Evolutionary conservation across 2,888 invertebrate species (phyloP).

Genomic region (Tetranychus piercei): DNA sequence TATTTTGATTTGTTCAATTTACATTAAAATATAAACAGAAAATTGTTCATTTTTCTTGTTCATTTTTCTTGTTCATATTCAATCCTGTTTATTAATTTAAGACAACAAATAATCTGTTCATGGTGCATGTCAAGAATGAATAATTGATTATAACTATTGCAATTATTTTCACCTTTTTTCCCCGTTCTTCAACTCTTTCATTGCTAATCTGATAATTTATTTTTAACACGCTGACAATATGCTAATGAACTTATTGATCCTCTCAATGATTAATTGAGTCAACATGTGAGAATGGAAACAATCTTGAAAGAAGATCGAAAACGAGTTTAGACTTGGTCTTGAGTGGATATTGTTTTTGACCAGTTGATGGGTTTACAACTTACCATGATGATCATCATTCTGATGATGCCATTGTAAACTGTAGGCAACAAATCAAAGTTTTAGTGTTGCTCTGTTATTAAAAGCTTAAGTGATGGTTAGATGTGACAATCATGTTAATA

Average conservation of each 20-base stretch:
- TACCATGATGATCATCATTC: not conserved
- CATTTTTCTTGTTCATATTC: not conserved
- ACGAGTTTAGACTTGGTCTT: not conserved
- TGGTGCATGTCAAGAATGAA: not conserved
- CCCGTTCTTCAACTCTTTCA: not conserved
- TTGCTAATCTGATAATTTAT: not conserved
- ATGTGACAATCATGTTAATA: not conserved
- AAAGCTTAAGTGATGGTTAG: too few relatives aligned
- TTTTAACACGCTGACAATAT: not conserved
- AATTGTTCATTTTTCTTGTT: not conserved
- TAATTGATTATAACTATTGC: not conserved
- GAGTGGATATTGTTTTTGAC: not conserved
- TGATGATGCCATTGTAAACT: too few relatives aligned
- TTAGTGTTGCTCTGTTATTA: too few relatives aligned
- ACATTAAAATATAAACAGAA: not conserved
- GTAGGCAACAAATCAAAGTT: too few relatives aligned
- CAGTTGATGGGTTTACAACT: not conserved
- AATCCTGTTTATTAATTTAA: not conserved
- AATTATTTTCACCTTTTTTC: not conserved
- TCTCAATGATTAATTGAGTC: too few relatives aligned
- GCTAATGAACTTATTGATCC: not conserved
- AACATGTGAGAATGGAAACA: not conserved
- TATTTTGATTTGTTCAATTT: not conserved
- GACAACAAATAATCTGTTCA: not conserved
- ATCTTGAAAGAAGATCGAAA: not conserved